phyloP scores from a whole-genome alignment of 2,113 vertebrate genomes.

The Notechis scutatus region DNA sequence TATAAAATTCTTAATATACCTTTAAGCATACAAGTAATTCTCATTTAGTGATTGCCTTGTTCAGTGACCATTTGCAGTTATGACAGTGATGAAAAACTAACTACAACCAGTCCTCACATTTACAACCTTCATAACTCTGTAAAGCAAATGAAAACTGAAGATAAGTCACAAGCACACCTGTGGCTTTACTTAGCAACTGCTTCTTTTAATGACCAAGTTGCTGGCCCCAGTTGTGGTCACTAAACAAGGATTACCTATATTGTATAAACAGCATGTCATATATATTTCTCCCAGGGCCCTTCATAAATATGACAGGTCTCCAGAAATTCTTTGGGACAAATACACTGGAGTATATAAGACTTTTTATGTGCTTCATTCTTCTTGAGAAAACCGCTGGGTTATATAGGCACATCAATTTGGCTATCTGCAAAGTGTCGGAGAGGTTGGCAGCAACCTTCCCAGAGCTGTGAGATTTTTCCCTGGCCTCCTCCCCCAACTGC shows the following conservation, averaged over 20 bases:
- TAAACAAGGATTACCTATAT: neutral
- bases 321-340: neutral
- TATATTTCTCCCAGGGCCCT: neutral
- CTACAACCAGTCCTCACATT: neutral
- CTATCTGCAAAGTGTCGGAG: neutral
- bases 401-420: neutral
- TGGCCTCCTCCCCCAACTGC: neutral
- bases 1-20: neutral
- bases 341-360: neutral
- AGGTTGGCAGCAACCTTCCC: neutral
- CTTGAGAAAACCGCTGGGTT: neutral
- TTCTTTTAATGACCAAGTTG: neutral
- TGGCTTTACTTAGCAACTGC: neutral
- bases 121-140: neutral
- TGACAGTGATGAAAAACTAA: neutral
- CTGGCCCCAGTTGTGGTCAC: neutral
- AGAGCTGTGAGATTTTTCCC: neutral
- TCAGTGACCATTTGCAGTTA: neutral
- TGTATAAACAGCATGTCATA: neutral
- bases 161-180: neutral
- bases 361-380: neutral
- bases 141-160: neutral
- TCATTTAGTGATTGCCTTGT: neutral
- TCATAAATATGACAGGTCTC: neutral
- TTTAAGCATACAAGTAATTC: neutral